phyloP scores from a whole-genome alignment of 1,140 invertebrate genomes.

The Lasioglossum baleicum region DNA sequence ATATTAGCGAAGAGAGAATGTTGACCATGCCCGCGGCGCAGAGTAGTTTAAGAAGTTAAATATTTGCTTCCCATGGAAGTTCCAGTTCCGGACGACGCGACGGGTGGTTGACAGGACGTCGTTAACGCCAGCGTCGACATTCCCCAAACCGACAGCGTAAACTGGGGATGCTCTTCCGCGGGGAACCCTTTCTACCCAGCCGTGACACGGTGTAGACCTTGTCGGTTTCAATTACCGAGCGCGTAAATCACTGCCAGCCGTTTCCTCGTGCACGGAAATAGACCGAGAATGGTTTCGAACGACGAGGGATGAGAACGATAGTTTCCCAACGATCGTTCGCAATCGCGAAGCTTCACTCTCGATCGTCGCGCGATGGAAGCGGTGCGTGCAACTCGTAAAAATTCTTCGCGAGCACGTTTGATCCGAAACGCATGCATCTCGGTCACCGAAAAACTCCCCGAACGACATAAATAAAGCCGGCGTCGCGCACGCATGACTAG shows the following conservation, averaged over 20 bases:
- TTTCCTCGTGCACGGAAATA: slow-evolving; percentile 51
- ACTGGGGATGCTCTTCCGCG: slow-evolving; percentile 53
- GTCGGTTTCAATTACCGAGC: slow-evolving; percentile 64
- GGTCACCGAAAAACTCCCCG: slow-evolving; percentile 35
- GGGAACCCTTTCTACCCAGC: slow-evolving; percentile 40
- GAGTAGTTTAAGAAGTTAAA: no score
- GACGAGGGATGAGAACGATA: background rate
- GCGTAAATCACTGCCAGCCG: slow-evolving; percentile 40
- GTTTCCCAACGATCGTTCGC: background rate
- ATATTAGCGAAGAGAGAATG: no score
- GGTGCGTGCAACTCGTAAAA: background rate
- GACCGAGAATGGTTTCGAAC: slow-evolving; percentile 37
- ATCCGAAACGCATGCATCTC: slow-evolving; percentile 28
- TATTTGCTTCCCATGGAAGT: no score
- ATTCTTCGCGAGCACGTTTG: background rate
- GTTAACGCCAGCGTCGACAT: slow-evolving; percentile 43
- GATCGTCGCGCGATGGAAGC: no score
- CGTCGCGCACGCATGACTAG: slow-evolving; percentile 54
- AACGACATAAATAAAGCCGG: slow-evolving; percentile 58
- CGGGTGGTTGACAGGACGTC: background rate
- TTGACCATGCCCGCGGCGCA: no score
- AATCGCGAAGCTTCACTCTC: background rate
- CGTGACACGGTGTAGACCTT: slow-evolving; percentile 36
- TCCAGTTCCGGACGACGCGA: no score
- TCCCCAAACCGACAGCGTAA: slow-evolving; percentile 38